Evolutionary conservation across 2,797 vertebrate genomes (phyloP), one percentile per base, ranked within the genome.

Genomic region (Smutsia temminckii): DNA sequence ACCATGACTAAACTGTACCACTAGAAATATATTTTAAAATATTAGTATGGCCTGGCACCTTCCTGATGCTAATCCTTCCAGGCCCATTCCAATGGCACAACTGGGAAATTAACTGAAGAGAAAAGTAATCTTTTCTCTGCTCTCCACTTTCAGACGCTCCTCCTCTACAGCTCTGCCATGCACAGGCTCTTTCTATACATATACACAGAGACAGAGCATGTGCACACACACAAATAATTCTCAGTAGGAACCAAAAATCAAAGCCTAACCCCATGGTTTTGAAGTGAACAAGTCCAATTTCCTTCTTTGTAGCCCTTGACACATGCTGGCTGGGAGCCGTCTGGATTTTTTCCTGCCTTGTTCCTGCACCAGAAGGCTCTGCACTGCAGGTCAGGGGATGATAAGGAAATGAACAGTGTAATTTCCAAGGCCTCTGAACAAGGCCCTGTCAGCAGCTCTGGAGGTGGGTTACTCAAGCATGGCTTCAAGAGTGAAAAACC

Each of bases 261-360:
- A 98, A 98, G 97, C 90, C 97, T 98, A 98, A 98, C 97, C 97
- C 98, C 97, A 96, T 9, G 93, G 97, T 98, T 98, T 98, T 98
- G 96, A 98, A 98, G 98, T 91, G 98, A 98, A 97, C 86, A 95
- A 98, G 98, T 98, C 98, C 98, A 98, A 98, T 98, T 98, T 98
- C 97, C 98, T 98, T 98, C 98, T 98, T 97, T 98, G 98, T 98
- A 98, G 98, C 96, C 98, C 97, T 77, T 98, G 98, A 98, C 98
- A 98, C 97, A 98, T 80, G 97, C 97, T 98, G 98, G 98, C 97
- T 95, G 96, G 42, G 17, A 98, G 98, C 98, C 85, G 86, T 95
- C 96, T 98, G 95, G 96, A 96, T 96, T 97, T 96, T 91, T 97
- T 97, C 97, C 96, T 89, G 96, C 97, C 98, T 98, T 91, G 97